These are phyloP conservation scores for Pagetopsis macropterus DNA, from an alignment of 2,797 vertebrate species.

Conservation along the genomic window DNA sequence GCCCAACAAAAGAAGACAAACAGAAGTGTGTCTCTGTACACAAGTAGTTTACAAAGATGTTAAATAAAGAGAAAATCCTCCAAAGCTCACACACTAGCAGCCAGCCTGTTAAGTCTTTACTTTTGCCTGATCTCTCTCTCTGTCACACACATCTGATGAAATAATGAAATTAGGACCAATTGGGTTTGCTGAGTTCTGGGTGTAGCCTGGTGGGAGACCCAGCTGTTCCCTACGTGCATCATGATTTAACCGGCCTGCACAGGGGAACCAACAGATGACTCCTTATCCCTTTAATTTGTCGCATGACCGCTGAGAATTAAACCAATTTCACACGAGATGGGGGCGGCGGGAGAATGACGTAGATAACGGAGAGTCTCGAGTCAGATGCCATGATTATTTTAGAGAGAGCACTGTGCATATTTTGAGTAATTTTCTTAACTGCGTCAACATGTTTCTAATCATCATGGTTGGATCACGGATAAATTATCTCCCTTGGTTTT, in stretches of 20 bases:
- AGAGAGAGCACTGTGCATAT: constrained; percentile 1
- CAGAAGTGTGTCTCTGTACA: neutral
- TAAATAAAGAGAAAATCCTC: constrained; percentile 16
- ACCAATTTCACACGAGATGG: constrained; percentile 65
- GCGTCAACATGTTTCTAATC: neutral
- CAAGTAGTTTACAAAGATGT: neutral
- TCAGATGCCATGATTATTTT: constrained; percentile 28
- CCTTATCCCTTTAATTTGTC: constrained; percentile 80
- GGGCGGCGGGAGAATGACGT: constrained; percentile 13
- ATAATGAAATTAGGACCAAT: constrained; percentile 80
- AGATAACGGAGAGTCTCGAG: constrained; percentile 36
- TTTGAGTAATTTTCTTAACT: neutral
- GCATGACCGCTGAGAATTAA: constrained; percentile 79
- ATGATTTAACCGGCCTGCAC: constrained; percentile 65
- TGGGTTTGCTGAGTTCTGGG: constrained; percentile 75
- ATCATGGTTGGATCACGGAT: neutral
- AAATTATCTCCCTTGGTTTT: neutral
- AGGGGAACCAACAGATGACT: constrained; percentile 71
- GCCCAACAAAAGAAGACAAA: neutral
- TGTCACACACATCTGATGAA: constrained; percentile 44
- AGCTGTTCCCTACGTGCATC: constrained; percentile 66
- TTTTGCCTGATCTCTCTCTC: constrained; percentile 19
- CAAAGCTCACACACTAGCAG: constrained; percentile 14
- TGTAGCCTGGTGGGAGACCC: constrained; percentile 55
- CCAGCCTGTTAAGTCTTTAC: constrained; percentile 44